A percentile compares a stretch with the other conserved stretches of the same genome.
Conservation (phyloP, 2,113 vertebrate genomes). For the Paraplagusia blochii region DNA sequence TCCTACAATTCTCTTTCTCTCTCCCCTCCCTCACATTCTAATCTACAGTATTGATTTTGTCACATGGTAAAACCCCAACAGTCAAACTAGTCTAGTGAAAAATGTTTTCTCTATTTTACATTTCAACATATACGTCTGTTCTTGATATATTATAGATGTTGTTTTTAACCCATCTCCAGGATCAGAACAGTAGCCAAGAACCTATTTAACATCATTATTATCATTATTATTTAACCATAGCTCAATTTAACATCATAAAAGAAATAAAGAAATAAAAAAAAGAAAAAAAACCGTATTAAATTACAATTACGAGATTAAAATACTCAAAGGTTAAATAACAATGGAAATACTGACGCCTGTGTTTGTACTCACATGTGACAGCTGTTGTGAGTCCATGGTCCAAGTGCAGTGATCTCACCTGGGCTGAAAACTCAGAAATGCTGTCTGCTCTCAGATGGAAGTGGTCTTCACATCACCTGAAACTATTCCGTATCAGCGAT, state of each 20-base stretch:
- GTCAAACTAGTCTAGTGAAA: conserved; percentile 36
- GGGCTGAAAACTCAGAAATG: conserved; percentile 7
- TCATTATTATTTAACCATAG: too few relatives aligned
- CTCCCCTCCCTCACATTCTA: conserved; percentile 28
- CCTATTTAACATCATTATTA: too few relatives aligned
- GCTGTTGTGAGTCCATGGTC: conserved; percentile 48
- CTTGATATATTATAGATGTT: not conserved
- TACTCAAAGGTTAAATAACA: not conserved
- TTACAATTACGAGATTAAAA: not conserved
- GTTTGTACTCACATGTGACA: conserved; percentile 51
- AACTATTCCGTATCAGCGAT: conserved; percentile 26
- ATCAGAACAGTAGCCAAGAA: too few relatives aligned
- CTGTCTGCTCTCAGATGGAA: conserved; percentile 10
- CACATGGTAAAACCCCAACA: conserved; percentile 48
- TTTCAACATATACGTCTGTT: too few relatives aligned
- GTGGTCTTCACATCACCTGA: conserved; percentile 30
- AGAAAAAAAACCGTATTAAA: not conserved
- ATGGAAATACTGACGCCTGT: not conserved
- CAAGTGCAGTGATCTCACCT: conserved; percentile 21
- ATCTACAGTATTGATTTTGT: conserved; percentile 57
- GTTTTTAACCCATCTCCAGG: too few relatives aligned
- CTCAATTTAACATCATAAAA: too few relatives aligned
- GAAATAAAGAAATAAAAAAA: too few relatives aligned
- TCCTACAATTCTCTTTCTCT: too few relatives aligned
- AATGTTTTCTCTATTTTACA: not conserved